Evolutionary conservation across 2,797 vertebrate genomes (phyloP).

Genomic region (Oryzias sinensis): DNA sequence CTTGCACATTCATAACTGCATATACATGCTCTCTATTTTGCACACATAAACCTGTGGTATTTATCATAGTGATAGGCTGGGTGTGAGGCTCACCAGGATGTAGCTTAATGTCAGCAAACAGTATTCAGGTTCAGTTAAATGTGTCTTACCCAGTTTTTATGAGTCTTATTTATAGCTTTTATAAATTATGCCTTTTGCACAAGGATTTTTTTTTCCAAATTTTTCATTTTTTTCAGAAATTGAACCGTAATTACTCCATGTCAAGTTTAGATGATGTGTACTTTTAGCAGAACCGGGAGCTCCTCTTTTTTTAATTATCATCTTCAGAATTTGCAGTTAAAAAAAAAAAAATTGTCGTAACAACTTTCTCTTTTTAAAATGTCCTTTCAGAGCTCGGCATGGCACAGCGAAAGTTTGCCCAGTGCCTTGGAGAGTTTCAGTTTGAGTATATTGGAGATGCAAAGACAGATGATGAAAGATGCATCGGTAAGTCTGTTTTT

Average conservation of each 20-base stretch:
- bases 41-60: constrained; percentile 1
- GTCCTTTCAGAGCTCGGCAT: constrained; percentile 84
- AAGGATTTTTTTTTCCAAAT: neutral
- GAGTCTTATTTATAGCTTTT: neutral
- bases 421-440: constrained; percentile 92
- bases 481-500: constrained; percentile 84
- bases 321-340: neutral
- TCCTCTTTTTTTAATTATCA: neutral
- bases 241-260: neutral
- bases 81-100: constrained; percentile 47
- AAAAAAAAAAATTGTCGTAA: neutral
- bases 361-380: neutral
- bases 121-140: constrained; percentile 56
- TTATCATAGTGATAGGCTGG: neutral
- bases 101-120: constrained; percentile 50
- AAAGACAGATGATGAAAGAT: constrained; percentile 94
- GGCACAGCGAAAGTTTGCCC: constrained; percentile 95
- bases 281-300: neutral
- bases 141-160: constrained; percentile 19
- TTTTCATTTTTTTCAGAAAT: neutral
- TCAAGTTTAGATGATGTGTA: neutral
- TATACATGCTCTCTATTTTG: constrained; percentile 6
- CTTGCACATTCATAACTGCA: neutral
- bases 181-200: neutral
- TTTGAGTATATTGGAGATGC: constrained; percentile 98